A percentile compares a stretch with the other conserved stretches of the same genome.
phyloP scores from a whole-genome alignment of 2,888 invertebrate genomes.

The Lamellibrachia satsuma region DNA sequence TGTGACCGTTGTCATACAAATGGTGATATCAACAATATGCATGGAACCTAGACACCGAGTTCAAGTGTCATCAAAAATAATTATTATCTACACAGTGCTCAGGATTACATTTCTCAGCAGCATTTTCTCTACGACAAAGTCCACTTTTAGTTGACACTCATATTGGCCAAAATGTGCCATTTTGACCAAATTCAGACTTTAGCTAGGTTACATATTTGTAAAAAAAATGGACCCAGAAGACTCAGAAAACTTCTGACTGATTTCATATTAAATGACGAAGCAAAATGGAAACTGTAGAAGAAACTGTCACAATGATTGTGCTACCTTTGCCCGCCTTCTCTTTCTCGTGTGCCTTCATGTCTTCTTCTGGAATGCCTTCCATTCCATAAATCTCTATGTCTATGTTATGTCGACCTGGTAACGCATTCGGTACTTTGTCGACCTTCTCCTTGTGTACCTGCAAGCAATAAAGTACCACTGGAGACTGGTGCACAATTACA shows the following conservation, averaged over 20 bases:
- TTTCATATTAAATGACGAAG: background rate
- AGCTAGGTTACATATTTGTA: background rate
- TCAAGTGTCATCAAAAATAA: too few relatives aligned
- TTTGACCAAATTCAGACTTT: conserved; percentile 25
- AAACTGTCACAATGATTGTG: conserved; percentile 32
- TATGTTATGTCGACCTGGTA: conserved; percentile 96
- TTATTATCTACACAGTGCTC: too few relatives aligned
- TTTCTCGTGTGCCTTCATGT: conserved; percentile 91
- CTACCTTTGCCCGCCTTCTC: conserved; percentile 70
- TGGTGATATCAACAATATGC: too few relatives aligned
- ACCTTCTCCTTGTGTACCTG: conserved; percentile 99
- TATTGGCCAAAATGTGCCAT: background rate
- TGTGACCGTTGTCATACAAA: too few relatives aligned
- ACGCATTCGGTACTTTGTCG: conserved; percentile 98
- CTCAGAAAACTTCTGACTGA: background rate
- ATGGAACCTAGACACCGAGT: too few relatives aligned
- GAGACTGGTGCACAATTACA: background rate
- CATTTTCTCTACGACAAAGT: background rate
- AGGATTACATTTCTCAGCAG: too few relatives aligned
- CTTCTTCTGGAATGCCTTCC: conserved; percentile 98
- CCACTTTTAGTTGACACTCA: background rate
- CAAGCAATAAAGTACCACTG: conserved; percentile 28
- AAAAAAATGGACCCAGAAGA: background rate
- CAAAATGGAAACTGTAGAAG: background rate
- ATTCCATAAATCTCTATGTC: conserved; percentile 99